Base-by-base conservation (phyloP, 2,113 vertebrate genomes). In the Pagrus major region DNA sequence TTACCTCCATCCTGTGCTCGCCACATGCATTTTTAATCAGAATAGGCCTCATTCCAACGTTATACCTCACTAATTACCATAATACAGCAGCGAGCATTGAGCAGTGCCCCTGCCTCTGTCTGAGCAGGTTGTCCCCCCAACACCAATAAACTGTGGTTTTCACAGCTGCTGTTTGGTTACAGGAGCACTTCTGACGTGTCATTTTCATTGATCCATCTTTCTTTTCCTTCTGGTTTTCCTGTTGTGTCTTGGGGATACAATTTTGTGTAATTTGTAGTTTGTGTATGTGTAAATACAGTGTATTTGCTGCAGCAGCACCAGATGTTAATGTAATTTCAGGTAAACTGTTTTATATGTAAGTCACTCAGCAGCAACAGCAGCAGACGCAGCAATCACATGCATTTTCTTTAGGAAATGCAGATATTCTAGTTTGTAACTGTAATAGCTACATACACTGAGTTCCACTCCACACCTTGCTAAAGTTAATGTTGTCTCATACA, bases 21-120 rank as follows among this genome's bases (percentile, higher is more conserved):
- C 76, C 12, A 37, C 88, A 92, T 93, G 78, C 86, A 93, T 90
- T 91, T 93, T 93, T 92, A 91, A 93, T 91, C 76, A 61, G 61
- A 90, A 89, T 80, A 77, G 85, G 56, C 81, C 67, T 77, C 51
- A 23, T 68, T 87, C 77, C 73, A 64, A 85, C 69, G 83, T 93
- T 88, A 89, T 72, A 64, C 49, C 54, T 18, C 59, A 69, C 72
- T 88, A 90, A 92, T 93, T 91, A 92, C 82, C 81, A 74, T 90
- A 90, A 89, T 92, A 69, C 52, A 74, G 68, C 51, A 81, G 67
- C n/a, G 18, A 60, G 25, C n/a, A 10, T 59, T 44, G 18, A 71
- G 73, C 66, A 33, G 60, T 47, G n/a, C 37, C 47, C 15, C 78
- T 41, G 23, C 33, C 25, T 20, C 31, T 55, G 59, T 56, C 46